Evolutionary conservation across 2,113 vertebrate genomes (phyloP).

Genomic region (Ammodytes marinus): DNA sequence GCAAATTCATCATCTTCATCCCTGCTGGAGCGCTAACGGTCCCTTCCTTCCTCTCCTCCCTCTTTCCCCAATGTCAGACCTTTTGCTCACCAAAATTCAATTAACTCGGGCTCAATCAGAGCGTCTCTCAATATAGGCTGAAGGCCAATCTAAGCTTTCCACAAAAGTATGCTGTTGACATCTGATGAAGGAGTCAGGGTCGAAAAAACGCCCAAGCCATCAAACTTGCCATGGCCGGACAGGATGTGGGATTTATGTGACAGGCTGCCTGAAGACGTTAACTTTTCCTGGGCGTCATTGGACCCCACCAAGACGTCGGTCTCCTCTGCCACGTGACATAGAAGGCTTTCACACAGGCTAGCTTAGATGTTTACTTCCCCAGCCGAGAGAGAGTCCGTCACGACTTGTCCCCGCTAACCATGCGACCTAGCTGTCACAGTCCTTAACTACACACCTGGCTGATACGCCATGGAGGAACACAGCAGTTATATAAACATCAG

Average conservation of each 20-base stretch:
- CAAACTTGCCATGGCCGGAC: constrained; percentile 53
- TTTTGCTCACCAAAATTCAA: constrained; percentile 69
- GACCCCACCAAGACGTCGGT: constrained; percentile 34
- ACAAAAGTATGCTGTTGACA: constrained; percentile 44
- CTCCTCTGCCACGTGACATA: constrained; percentile 40
- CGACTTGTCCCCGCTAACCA: constrained; percentile 47
- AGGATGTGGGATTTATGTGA: constrained; percentile 77
- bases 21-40: constrained; percentile 54
- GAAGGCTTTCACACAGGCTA: not conserved
- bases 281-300: constrained; percentile 59
- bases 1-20: constrained; percentile 77
- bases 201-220: constrained; percentile 43
- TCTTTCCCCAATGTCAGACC: constrained; percentile 32
- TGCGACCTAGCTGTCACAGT: constrained; percentile 43
- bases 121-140: constrained; percentile 44
- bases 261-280: constrained; percentile 80
- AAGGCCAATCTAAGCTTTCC: constrained; percentile 71
- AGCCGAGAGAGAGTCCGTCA: constrained; percentile 42
- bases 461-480: constrained; percentile 27
- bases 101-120: constrained; percentile 74
- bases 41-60: constrained; percentile 32
- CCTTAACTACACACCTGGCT: constrained; percentile 54
- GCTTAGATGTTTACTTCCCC: constrained; percentile 19
- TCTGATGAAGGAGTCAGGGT: constrained; percentile 48
- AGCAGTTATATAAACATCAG: constrained; percentile 26